phyloP scores from a whole-genome alignment of 2,888 invertebrate genomes.

The Anodontia alba region DNA sequence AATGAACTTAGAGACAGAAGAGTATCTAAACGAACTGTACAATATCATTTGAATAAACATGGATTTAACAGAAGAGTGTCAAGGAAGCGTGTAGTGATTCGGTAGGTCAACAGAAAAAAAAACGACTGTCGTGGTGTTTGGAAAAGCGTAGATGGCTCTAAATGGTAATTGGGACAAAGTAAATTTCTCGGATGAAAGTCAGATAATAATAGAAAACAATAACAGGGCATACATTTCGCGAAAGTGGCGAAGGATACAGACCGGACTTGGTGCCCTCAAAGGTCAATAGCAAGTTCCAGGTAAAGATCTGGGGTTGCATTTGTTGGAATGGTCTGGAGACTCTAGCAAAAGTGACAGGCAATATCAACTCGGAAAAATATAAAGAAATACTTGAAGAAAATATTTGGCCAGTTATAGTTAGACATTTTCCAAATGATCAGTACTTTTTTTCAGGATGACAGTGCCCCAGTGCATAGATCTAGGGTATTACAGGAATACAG shows the following conservation, averaged over 20 bases:
- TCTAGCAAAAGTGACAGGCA: constrained; percentile 13
- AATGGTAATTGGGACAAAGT: constrained; percentile 22
- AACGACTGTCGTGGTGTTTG: background rate
- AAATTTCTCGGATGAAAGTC: constrained; percentile 22
- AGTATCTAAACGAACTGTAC: constrained; percentile 9
- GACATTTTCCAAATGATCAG: too few species aligned
- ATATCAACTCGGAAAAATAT: too few species aligned
- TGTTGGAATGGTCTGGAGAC: constrained; percentile 11
- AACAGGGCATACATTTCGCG: constrained; percentile 9
- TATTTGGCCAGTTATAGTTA: too few species aligned
- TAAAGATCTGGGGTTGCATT: background rate
- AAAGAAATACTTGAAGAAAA: too few species aligned
- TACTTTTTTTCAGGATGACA: too few species aligned
- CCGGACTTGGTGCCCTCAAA: background rate
- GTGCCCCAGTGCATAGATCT: too few species aligned
- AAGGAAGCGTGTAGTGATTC: too few species aligned
- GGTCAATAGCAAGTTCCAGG: background rate
- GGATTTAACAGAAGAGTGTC: too few species aligned
- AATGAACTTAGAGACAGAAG: too few species aligned
- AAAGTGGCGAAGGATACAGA: constrained; percentile 25
- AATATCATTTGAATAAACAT: too few species aligned
- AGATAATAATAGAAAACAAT: constrained; percentile 9
- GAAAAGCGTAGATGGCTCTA: constrained; percentile 6
- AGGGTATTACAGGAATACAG: too few species aligned
- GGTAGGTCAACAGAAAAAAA: background rate